phyloP scores from a whole-genome alignment of 2,113 vertebrate genomes.

The Pleuronectes platessa region DNA sequence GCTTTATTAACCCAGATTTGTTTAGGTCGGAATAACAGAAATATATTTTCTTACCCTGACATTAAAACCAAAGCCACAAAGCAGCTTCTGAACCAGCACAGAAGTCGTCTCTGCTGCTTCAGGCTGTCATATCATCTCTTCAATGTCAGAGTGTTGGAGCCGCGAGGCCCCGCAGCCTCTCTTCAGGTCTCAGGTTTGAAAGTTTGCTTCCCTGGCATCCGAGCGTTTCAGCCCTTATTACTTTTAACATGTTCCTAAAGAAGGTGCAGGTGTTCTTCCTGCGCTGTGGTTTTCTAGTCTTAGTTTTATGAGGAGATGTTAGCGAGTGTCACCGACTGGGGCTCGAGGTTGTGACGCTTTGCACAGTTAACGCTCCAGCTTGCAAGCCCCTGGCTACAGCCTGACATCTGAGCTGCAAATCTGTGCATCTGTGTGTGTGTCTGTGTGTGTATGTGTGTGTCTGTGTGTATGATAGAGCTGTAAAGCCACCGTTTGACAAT shows the following conservation, averaged over 20 bases:
- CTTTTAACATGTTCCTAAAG: conserved; percentile 50
- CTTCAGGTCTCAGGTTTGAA: conserved; percentile 32
- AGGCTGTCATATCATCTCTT: conserved; percentile 50
- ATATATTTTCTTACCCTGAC: background rate
- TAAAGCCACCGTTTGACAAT: conserved; percentile 83
- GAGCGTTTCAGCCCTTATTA: conserved; percentile 63
- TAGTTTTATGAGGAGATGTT: conserved; percentile 70
- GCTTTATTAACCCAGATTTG: conserved; percentile 11
- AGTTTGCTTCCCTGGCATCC: conserved; percentile 56
- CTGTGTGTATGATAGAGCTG: conserved; percentile 67
- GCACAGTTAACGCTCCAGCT: conserved; percentile 81
- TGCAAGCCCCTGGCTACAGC: conserved; percentile 81
- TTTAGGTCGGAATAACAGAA: conserved; percentile 17
- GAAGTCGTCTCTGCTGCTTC: conserved; percentile 47
- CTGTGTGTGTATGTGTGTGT: conserved; percentile 48
- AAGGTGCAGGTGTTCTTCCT: conserved; percentile 69
- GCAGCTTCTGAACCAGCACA: conserved; percentile 23
- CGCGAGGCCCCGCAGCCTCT: conserved; percentile 37
- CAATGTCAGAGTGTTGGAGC: conserved; percentile 49
- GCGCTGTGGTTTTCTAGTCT: conserved; percentile 49
- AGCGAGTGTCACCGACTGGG: conserved; percentile 71
- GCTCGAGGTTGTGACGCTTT: conserved; percentile 76
- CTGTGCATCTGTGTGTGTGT: conserved; percentile 61
- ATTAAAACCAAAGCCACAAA: conserved; percentile 16
- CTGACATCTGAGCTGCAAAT: conserved; percentile 79